Percentiles rank a stretch among this genome's conserved stretches.
Conservation (phyloP, 2,113 vertebrate species). For the Apeltes quadracus region DNA sequence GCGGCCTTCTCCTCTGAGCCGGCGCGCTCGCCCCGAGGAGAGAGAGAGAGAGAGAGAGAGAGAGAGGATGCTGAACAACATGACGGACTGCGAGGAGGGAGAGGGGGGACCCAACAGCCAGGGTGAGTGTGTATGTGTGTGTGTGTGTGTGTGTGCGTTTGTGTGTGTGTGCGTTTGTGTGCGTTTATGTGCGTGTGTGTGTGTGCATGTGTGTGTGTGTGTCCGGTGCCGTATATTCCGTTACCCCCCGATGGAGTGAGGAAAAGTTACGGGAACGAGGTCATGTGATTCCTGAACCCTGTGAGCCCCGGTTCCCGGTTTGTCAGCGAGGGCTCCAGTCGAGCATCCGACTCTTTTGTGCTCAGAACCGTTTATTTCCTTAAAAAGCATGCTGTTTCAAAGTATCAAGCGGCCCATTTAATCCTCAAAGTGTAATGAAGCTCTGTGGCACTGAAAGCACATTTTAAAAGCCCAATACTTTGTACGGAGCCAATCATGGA, state of each 20-base stretch:
- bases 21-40: conserved; percentile 48
- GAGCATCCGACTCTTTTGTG: too few relatives aligned
- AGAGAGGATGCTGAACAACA: conserved; percentile 91
- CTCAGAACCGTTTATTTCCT: too few relatives aligned
- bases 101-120: conserved; percentile 89
- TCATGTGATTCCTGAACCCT: conserved; percentile 9
- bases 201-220: not conserved
- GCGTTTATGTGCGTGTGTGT: conserved; percentile 14
- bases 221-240: too few relatives aligned
- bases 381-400: too few relatives aligned
- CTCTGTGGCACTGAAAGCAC: too few relatives aligned
- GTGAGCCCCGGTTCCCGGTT: not conserved
- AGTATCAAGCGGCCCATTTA: too few relatives aligned
- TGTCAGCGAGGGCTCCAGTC: too few relatives aligned
- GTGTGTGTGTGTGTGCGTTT: conserved; percentile 10
- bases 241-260: not conserved
- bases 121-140: conserved; percentile 81
- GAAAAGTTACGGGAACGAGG: conserved; percentile 12
- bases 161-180: conserved; percentile 10
- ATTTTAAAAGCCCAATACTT: too few relatives aligned
- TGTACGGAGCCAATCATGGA: too few relatives aligned
- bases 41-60: conserved; percentile 71
- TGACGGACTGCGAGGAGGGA: conserved; percentile 89
- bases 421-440: too few relatives aligned
- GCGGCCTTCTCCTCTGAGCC: conserved; percentile 15